These are phyloP conservation scores for Kryptolebias marmoratus DNA, from an alignment of 2,113 vertebrate genomes.

Conservation along the genomic window DNA sequence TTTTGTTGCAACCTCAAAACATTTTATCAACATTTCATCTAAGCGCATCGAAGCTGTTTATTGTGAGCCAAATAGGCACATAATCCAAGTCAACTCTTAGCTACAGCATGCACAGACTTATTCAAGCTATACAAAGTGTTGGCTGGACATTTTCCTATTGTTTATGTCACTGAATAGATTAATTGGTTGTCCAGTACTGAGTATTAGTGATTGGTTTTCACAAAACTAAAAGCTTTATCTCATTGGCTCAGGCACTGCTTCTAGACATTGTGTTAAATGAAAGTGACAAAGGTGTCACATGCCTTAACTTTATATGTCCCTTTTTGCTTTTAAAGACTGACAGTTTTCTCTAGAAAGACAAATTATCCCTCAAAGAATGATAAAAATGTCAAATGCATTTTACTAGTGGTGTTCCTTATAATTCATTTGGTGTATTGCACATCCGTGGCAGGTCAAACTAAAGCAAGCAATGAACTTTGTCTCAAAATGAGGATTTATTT, in stretches of 20 bases:
- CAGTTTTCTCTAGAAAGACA: constrained; percentile 67
- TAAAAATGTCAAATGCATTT: constrained; percentile 72
- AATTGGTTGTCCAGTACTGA: constrained; percentile 72
- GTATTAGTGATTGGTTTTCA: constrained; percentile 69
- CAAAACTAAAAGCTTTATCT: constrained; percentile 76
- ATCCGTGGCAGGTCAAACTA: constrained; percentile 23
- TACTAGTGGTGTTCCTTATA: constrained; percentile 54
- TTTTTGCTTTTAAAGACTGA: constrained; percentile 36
- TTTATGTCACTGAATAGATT: constrained; percentile 72
- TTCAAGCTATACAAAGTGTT: constrained; percentile 36
- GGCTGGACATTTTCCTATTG: constrained; percentile 53
- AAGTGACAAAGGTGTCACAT: constrained; percentile 71
- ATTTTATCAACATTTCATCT: background rate
- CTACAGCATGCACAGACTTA: constrained; percentile 26
- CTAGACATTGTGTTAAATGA: constrained; percentile 67
- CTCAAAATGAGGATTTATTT: constrained; percentile 49
- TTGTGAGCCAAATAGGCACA: background rate
- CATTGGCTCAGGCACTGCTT: constrained; percentile 77
- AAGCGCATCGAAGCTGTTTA: constrained; percentile 1
- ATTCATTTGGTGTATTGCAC: constrained; percentile 56
- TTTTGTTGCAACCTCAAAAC: background rate
- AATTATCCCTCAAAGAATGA: constrained; percentile 64
- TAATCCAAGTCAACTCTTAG: background rate
- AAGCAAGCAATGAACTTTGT: constrained; percentile 46
- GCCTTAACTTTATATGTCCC: constrained; percentile 68